These are phyloP conservation scores for Dromococcyx pavoninus DNA, from an alignment of 2,797 vertebrate species.

Conservation along the genomic window DNA sequence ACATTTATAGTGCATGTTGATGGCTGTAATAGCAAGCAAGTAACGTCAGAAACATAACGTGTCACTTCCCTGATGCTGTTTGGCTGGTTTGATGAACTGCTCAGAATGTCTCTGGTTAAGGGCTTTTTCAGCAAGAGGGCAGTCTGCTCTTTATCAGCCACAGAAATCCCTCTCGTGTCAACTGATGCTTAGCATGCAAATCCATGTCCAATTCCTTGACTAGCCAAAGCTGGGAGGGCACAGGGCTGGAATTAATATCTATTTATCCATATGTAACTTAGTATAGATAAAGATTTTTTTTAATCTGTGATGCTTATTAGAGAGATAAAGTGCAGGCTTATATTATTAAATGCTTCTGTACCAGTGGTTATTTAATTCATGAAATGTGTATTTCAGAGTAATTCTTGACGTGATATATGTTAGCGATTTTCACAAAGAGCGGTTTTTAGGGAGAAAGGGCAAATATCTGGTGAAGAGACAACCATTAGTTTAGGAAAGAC, in stretches of 20 bases:
- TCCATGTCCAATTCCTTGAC: neutral
- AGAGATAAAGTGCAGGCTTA: neutral
- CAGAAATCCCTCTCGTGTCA: neutral
- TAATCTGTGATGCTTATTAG: neutral
- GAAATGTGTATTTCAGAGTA: neutral
- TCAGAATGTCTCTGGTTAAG: neutral
- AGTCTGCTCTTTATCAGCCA: neutral
- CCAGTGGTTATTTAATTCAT: neutral
- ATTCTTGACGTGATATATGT: neutral
- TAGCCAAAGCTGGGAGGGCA: neutral
- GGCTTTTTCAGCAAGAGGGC: neutral
- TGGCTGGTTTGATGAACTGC: neutral
- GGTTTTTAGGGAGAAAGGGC: neutral
- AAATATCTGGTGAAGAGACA: neutral
- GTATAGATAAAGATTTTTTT: neutral
- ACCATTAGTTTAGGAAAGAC: neutral
- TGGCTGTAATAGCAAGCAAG: neutral
- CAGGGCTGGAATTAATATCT: neutral
- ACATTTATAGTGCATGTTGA: slow-evolving; percentile 15
- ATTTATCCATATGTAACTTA: neutral
- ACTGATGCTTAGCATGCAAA: neutral
- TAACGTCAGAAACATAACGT: neutral
- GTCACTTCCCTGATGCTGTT: neutral
- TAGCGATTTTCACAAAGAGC: neutral
- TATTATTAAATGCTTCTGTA: neutral